Evolutionary conservation across 2,113 vertebrate genomes (phyloP), one percentile per base, ranked within the genome.

Genomic region (Rhombomys opimus): DNA sequence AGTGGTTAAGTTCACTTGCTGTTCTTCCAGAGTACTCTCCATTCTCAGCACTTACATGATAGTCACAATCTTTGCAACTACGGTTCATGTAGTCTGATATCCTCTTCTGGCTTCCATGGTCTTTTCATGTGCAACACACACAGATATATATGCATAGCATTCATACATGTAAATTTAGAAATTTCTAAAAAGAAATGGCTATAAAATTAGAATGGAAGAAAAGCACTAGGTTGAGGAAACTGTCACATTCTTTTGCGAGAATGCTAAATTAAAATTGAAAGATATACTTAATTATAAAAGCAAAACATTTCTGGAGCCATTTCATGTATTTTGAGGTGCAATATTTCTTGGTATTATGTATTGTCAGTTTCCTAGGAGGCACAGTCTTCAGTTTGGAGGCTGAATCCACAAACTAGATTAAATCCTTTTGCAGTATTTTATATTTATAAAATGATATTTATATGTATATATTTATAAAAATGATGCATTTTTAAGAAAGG

Each of bases 191-290:
- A 57, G 30, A 88, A 73, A 59, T 59, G 46, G 18, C 76, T 93
- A 82, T 96, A 68, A 87, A 84, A 90, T 72, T 63, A 61, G 93
- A 65, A 20, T 30, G 35, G 17, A 57, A 67, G 1, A 87, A 93
- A 93, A 41, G 54, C 54, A 88, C 67, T 50, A 80, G 23, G 81
- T 59, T 95, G 89, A 97, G 78, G 91, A 94, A 46, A 35, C 5
- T 2, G 80, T 72, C 38, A 90, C 78, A 0, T 70, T 61, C 35
- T 96, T 98, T 89, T 95, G 25, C 92, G 87, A 84, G 68, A 96
- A 88, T 91, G 35, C 65, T 41, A 59, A 89, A 84, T 25, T 90
- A 20, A 70, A 41, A 94, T 88, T 95, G 35, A 73, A 70, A 57
- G 75, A 88, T 91, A 50, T 86, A 46, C 8, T 65, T 77, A 46